These are phyloP conservation scores for Grammomys surdaster DNA, from an alignment of 2,113 vertebrate species.

Conservation along the genomic window DNA sequence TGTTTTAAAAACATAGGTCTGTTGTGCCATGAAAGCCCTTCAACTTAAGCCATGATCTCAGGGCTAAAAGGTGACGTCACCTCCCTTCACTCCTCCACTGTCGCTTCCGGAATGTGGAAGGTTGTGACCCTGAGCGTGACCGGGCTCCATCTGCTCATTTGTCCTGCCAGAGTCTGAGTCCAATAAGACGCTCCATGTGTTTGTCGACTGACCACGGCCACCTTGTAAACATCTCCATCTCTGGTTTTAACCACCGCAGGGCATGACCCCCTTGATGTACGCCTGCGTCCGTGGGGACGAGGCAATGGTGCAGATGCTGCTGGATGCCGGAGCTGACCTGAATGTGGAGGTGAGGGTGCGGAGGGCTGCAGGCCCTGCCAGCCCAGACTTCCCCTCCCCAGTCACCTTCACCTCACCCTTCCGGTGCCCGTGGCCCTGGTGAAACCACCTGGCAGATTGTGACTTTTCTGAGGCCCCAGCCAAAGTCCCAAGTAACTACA, in stretches of 20 bases:
- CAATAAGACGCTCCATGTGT: neutral
- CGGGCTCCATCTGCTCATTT: neutral
- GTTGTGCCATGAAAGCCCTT: neutral
- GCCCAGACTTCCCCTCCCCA: neutral
- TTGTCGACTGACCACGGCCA: conserved; percentile 16
- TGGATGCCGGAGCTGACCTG: conserved; percentile 98
- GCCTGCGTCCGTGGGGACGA: conserved; percentile 98
- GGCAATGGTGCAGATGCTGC: conserved; percentile 99
- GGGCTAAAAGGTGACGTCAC: neutral
- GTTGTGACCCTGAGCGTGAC: neutral
- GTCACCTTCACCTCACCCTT: neutral
- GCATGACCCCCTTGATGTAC: conserved; percentile 99
- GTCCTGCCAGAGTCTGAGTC: neutral
- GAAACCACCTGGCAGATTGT: neutral
- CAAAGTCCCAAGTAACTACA: neutral
- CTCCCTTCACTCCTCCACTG: neutral
- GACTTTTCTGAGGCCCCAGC: neutral
- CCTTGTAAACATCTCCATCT: conserved; percentile 79
- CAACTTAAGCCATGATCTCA: neutral
- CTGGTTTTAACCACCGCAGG: conserved; percentile 89
- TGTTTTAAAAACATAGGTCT: conserved; percentile 25
- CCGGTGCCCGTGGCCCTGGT: neutral
- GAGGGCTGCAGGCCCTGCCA: conserved; percentile 6
- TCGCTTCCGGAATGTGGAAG: neutral
- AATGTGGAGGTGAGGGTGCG: conserved; percentile 95